Evolutionary conservation across 1,140 invertebrate genomes (phyloP), one percentile per base, ranked within the genome.

Genomic region (Bombus pyrosoma): DNA sequence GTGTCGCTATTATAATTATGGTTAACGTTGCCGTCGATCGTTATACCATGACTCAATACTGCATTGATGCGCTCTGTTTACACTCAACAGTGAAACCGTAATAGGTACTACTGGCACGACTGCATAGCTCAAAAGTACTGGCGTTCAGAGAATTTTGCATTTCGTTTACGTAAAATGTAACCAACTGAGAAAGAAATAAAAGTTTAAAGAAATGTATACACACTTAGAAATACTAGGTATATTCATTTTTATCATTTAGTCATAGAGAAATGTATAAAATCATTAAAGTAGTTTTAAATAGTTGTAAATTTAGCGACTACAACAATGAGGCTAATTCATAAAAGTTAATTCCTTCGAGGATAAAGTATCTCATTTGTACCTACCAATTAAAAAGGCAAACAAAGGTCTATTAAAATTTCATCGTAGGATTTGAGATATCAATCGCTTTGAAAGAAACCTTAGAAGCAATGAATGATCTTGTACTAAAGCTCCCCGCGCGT

Each of bases 21-120:
- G 57, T 80, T 85, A 72, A 85, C 83, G 64, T 28, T 82, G 34
- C 34, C 37, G 47, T 32, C 37, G 68, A 85, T 80, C 76, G 53
- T 80, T 80, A 84, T 64, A 62, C 77, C 32, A 22, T 80, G 75
- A 80, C 83, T 84, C 83, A 72, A 80, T 84, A 43, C 37, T 6
- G 66, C 75, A 41, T 84, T 76, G 83, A 85, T 79, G 83, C 77
- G 83, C 76, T 85, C 83, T 85, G 83, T 85, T 85, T 85, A 39
- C 83, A 85, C 39, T 53, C 10, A 64, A 85, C 83, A 85, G 77
- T 80, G 57, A 72, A 34, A 25, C 68, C 34, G 39, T 80, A 85
- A 85, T 64, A 64, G 83, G 68, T 18, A 37, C n/a, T 85, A 85
- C 80, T 72, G 47, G 64, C 37, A 57, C 28, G 43, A 32, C 64